These are phyloP conservation scores for Emydocephalus ijimae DNA, from an alignment of 2,113 vertebrate species.

Conservation along the genomic window DNA sequence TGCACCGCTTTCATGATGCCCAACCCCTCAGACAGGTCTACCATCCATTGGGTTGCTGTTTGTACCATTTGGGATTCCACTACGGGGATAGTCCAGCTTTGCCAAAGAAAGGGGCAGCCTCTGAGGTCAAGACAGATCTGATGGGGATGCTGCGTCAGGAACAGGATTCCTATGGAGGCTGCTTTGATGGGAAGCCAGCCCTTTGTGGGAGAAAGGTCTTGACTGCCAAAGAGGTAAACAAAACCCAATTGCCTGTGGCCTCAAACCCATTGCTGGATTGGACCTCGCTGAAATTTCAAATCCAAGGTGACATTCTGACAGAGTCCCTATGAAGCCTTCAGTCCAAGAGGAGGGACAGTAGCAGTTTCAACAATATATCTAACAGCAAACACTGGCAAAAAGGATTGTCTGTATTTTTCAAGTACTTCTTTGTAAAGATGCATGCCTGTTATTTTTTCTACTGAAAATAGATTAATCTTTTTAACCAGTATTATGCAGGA, in stretches of 20 bases:
- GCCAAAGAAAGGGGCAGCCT: conserved; percentile 3
- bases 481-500: too few species aligned
- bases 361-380: too few species aligned
- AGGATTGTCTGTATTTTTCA: too few species aligned
- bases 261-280: conserved; percentile 20
- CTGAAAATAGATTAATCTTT: too few species aligned
- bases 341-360: too few species aligned
- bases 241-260: accelerated
- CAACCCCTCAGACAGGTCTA: accelerated
- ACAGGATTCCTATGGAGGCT: not conserved
- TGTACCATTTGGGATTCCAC: not conserved
- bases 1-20: not conserved
- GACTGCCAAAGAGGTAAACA: not conserved
- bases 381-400: too few species aligned
- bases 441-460: too few species aligned
- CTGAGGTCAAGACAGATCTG: not conserved
- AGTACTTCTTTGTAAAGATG: too few species aligned
- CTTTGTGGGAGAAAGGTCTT: conserved; percentile 32
- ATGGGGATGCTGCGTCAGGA: conserved; percentile 34
- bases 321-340: too few species aligned
- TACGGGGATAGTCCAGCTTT: not conserved
- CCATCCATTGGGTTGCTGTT: not conserved
- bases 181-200: conserved; percentile 8
- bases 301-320: not conserved
- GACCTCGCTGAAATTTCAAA: not conserved